A percentile compares a stretch with the other conserved stretches of the same genome.
These are phyloP conservation scores for Sigmodon hispidus DNA, from an alignment of 2,113 vertebrate genomes.

Conservation along the genomic window DNA sequence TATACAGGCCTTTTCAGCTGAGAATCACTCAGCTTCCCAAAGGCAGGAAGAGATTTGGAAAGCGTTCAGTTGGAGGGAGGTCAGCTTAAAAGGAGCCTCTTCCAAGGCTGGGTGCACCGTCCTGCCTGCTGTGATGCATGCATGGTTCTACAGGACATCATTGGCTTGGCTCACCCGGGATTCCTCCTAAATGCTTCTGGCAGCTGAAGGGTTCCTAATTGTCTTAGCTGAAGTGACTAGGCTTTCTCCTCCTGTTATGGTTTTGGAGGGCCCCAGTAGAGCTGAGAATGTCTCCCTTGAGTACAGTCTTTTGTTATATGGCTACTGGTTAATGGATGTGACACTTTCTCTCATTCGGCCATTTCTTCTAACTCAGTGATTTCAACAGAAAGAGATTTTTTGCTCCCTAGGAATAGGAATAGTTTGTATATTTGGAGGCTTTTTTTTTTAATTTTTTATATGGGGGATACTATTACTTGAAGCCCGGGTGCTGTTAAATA, in stretches of 20 bases:
- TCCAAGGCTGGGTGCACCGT: slow-evolving; percentile 51
- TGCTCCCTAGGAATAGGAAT: not conserved
- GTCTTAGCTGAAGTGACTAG: slow-evolving; percentile 30
- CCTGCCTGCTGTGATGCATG: slow-evolving; percentile 40
- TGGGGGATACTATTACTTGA: not conserved
- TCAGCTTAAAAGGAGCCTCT: slow-evolving; percentile 79
- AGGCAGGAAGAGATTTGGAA: slow-evolving; percentile 74
- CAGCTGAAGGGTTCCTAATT: slow-evolving; percentile 23
- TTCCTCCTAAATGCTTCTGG: slow-evolving; percentile 28
- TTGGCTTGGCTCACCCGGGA: not conserved
- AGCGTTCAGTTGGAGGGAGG: slow-evolving; percentile 71
- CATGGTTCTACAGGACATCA: not conserved
- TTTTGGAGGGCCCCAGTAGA: not conserved
- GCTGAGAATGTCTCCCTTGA: slow-evolving; percentile 45
- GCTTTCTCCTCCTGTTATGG: slow-evolving; percentile 3
- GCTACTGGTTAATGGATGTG: slow-evolving; percentile 54
- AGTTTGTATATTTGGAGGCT: slow-evolving; percentile 52
- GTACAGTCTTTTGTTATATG: slow-evolving; percentile 65
- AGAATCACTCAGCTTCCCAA: slow-evolving; percentile 83
- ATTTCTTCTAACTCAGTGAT: slow-evolving; percentile 61
- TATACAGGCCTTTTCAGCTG: slow-evolving; percentile 84
- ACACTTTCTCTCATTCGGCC: slow-evolving; percentile 62
- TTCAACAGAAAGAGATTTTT: slow-evolving; percentile 58
- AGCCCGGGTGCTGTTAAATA: not conserved
- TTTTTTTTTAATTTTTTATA: slow-evolving; percentile 29